Conservation (phyloP, 2,797 vertebrate species). For the Coregonus ussuriensis region DNA sequence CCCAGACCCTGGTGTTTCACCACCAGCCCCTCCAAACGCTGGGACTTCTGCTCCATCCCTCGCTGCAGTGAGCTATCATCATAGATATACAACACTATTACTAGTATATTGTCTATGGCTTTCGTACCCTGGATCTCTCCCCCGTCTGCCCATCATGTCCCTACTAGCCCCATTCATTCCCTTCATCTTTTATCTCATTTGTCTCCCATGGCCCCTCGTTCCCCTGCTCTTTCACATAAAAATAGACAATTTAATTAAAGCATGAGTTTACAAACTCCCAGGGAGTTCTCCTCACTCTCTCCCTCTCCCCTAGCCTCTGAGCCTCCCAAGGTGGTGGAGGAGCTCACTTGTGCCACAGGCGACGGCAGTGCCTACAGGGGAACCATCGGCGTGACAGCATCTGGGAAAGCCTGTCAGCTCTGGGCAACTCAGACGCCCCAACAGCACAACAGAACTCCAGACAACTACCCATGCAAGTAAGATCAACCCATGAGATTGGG, state of each 20-base stretch:
- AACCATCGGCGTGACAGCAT: constrained; percentile 76
- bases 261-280: too few relatives aligned
- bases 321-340: constrained; percentile 77
- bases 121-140: too few relatives aligned
- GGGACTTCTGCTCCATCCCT: constrained; percentile 87
- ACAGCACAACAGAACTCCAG: constrained; percentile 82
- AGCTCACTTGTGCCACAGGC: constrained; percentile 80
- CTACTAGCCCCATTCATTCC: too few relatives aligned
- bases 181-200: neutral
- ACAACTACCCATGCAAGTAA: constrained; percentile 96
- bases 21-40: constrained; percentile 78
- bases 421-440: constrained; percentile 88
- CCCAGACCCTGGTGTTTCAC: constrained; percentile 94
- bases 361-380: constrained; percentile 84
- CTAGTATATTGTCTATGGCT: too few relatives aligned
- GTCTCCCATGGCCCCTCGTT: neutral
- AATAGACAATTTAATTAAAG: too few relatives aligned
- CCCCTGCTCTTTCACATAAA: neutral
- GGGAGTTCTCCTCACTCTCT: neutral
- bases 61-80: constrained; percentile 80
- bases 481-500: constrained; percentile 23
- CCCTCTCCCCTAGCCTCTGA: constrained; percentile 69
- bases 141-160: too few relatives aligned
- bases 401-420: constrained; percentile 85
- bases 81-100: too few relatives aligned